Evolutionary conservation across 2,888 invertebrate species (phyloP).

Genomic region (Microdon myrmicae): DNA sequence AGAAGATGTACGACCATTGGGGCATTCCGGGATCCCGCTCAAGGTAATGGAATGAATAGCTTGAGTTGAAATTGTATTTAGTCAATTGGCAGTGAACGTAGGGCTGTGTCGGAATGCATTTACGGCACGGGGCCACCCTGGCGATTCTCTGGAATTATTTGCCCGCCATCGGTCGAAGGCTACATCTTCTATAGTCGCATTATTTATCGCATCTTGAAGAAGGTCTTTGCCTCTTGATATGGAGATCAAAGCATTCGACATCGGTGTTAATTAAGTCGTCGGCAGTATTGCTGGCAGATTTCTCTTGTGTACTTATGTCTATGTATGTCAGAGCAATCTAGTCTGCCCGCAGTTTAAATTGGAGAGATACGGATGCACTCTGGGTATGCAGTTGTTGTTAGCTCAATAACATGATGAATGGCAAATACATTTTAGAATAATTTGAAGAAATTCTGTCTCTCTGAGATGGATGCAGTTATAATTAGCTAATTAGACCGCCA

Average conservation of each 20-base stretch:
- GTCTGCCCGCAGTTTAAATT: constrained; percentile 40
- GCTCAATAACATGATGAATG: constrained; percentile 44
- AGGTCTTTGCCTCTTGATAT: constrained; percentile 47
- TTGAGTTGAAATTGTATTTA: too few relatives aligned
- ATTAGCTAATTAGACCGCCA: constrained; percentile 44
- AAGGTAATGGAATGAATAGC: too few relatives aligned
- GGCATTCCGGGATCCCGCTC: too few relatives aligned
- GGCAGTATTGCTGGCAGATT: constrained; percentile 15
- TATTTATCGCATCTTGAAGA: constrained; percentile 38
- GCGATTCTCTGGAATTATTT: constrained; percentile 28
- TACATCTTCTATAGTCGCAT: constrained; percentile 20
- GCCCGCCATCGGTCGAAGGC: constrained; percentile 15
- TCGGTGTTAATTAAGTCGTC: constrained; percentile 47
- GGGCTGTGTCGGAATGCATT: too few relatives aligned
- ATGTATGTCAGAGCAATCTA: constrained; percentile 8
- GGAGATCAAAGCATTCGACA: constrained; percentile 48
- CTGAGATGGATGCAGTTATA: constrained; percentile 29
- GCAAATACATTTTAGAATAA: constrained; percentile 47
- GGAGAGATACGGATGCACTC: constrained; percentile 39
- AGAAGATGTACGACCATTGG: too few relatives aligned
- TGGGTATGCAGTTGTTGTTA: constrained; percentile 31
- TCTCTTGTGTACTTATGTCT: constrained; percentile 3
- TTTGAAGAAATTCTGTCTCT: constrained; percentile 38
- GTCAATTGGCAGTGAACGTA: too few relatives aligned
- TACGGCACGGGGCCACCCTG: too few relatives aligned